These are phyloP conservation scores for Oedothorax gibbosus DNA, from an alignment of 1,140 invertebrate species.

Conservation along the genomic window DNA sequence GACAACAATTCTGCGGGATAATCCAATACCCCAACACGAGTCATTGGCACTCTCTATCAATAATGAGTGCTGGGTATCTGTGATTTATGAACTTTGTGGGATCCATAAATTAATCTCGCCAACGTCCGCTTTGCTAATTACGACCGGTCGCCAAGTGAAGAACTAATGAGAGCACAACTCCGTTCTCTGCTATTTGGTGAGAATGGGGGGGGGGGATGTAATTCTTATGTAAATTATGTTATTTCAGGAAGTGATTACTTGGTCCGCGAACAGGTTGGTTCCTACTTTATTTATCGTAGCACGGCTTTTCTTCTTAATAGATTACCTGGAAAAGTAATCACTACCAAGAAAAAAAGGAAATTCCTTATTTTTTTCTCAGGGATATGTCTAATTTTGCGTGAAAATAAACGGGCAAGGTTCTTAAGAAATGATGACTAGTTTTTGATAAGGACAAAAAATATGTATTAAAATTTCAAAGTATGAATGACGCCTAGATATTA, in stretches of 20 bases:
- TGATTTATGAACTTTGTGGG: constrained; percentile 56
- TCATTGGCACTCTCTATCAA: constrained; percentile 41
- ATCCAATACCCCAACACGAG: constrained; percentile 20
- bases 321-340: constrained; percentile 32
- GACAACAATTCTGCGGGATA: constrained; percentile 3
- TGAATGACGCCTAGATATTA: no score
- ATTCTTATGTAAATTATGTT: constrained; percentile 58
- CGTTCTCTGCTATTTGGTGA: not conserved
- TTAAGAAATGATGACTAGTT: not conserved
- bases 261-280: constrained; percentile 1
- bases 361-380: not conserved
- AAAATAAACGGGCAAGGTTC: constrained; percentile 18
- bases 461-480: not conserved
- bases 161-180: constrained; percentile 42
- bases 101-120: constrained; percentile 58
- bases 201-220: constrained; percentile 3
- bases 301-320: not conserved
- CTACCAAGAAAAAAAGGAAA: constrained; percentile 11
- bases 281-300: not conserved
- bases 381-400: constrained; percentile 17
- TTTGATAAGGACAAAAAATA: not conserved
- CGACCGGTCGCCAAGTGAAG: constrained; percentile 3
- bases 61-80: constrained; percentile 41
- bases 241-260: constrained; percentile 55
- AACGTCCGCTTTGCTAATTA: constrained; percentile 46